Conservation (phyloP, 2,888 invertebrate species). For the Anagyrus pseudococci region DNA sequence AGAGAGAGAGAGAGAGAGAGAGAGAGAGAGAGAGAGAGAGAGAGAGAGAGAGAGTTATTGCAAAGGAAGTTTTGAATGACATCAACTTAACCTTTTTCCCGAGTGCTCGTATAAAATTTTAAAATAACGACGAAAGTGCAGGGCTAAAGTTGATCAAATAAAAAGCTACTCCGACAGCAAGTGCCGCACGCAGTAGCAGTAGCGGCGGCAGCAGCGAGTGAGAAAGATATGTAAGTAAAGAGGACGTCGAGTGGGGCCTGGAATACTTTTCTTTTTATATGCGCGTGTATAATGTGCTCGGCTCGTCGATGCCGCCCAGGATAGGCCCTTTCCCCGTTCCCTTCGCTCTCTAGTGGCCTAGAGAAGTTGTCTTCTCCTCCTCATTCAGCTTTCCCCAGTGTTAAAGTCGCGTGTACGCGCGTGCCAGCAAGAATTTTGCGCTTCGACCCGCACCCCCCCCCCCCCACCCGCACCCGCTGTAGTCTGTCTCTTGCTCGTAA, state of each 20-base stretch:
- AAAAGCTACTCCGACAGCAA: slow-evolving; percentile 24
- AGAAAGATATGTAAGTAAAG: slow-evolving; percentile 12
- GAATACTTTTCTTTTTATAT: slow-evolving; percentile 42
- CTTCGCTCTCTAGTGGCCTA: slow-evolving; percentile 50
- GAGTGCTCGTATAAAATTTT: slow-evolving; percentile 6
- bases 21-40: too few species aligned
- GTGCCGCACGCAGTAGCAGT: neutral
- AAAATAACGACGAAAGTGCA: slow-evolving; percentile 13
- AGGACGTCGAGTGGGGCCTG: slow-evolving; percentile 12
- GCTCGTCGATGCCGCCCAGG: slow-evolving; percentile 33
- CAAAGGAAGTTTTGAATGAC: slow-evolving; percentile 5
- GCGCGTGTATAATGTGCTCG: slow-evolving; percentile 16
- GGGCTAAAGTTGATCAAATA: slow-evolving; percentile 12
- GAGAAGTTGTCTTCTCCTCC: slow-evolving; percentile 57
- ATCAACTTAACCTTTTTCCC: slow-evolving; percentile 16
- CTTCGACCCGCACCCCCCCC: slow-evolving; percentile 44
- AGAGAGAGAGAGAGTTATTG: too few species aligned
- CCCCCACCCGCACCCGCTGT: slow-evolving; percentile 38
- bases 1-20: too few species aligned
- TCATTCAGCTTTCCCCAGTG: too few species aligned
- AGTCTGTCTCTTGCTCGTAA: slow-evolving; percentile 38
- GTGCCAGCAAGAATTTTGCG: slow-evolving; percentile 50
- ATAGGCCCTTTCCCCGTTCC: slow-evolving; percentile 34
- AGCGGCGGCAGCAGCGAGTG: neutral
- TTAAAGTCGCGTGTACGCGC: too few species aligned